phyloP scores from a whole-genome alignment of 2,113 vertebrate genomes.

The Lutjanus erythropterus region DNA sequence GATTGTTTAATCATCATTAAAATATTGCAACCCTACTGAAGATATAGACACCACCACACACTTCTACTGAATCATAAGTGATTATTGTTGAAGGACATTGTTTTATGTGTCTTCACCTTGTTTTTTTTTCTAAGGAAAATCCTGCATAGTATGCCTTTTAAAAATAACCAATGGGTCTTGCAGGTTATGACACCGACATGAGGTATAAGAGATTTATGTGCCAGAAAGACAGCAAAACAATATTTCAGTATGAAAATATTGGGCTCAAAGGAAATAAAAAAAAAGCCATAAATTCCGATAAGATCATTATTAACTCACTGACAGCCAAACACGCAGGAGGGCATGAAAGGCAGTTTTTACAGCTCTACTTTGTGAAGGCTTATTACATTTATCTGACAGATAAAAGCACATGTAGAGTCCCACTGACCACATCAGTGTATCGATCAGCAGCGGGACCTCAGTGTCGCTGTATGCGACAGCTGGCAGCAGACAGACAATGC shows the following conservation, averaged over 20 bases:
- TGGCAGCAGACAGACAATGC: slow-evolving; percentile 75
- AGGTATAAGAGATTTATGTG: background rate
- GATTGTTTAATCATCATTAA: too few species aligned
- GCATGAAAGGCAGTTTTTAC: background rate
- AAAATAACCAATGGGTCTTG: background rate
- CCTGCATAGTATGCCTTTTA: too few species aligned
- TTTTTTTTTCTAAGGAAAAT: too few species aligned
- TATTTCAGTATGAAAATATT: background rate
- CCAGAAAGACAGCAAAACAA: background rate
- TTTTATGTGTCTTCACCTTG: too few species aligned
- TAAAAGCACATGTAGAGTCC: slow-evolving; percentile 19
- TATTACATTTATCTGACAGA: slow-evolving; percentile 16
- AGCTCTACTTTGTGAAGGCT: background rate
- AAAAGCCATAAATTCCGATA: slow-evolving; percentile 9
- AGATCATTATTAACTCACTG: background rate
- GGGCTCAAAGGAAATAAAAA: background rate
- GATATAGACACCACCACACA: too few species aligned
- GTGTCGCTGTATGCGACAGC: slow-evolving; percentile 70
- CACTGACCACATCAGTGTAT: slow-evolving; percentile 48
- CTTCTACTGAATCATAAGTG: too few species aligned
- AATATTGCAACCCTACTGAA: too few species aligned
- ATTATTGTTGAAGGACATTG: too few species aligned
- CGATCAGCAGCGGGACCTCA: slow-evolving; percentile 44
- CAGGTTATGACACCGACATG: background rate
- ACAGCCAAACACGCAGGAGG: background rate